Conservation (phyloP, 2,888 invertebrate genomes). For the Micoletzkya japonica region DNA sequence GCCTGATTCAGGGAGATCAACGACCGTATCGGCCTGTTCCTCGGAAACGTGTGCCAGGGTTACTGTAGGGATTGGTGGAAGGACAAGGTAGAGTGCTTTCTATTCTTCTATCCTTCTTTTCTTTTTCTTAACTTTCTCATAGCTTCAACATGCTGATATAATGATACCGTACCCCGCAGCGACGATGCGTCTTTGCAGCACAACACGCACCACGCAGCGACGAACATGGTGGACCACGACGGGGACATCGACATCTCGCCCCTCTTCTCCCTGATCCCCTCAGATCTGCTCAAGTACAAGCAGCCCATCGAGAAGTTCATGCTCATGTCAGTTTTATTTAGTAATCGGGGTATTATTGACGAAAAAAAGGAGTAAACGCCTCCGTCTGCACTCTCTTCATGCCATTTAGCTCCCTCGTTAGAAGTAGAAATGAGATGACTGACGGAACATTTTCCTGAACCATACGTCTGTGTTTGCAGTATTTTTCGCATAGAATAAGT, state of each 20-base stretch:
- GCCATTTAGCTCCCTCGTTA: too few relatives aligned
- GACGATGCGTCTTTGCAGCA: slow-evolving; percentile 35
- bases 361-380: too few relatives aligned
- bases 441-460: too few relatives aligned
- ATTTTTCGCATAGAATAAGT: too few relatives aligned
- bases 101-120: slow-evolving; percentile 1
- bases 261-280: slow-evolving; percentile 58
- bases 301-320: slow-evolving; percentile 49
- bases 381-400: too few relatives aligned
- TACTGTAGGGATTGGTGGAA: slow-evolving; percentile 63
- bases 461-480: too few relatives aligned
- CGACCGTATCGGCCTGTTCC: slow-evolving; percentile 48
- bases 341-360: too few relatives aligned
- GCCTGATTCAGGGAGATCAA: slow-evolving; percentile 32
- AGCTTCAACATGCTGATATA: neutral
- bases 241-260: slow-evolving; percentile 62
- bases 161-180: neutral
- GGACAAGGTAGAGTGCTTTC: slow-evolving; percentile 42
- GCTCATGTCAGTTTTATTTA: slow-evolving; percentile 31
- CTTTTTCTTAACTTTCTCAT: neutral
- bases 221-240: slow-evolving; percentile 58
- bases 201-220: slow-evolving; percentile 62
- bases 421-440: too few relatives aligned
- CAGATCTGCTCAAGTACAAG: slow-evolving; percentile 57
- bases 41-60: slow-evolving; percentile 60